These are phyloP conservation scores for Pelvicachromis taeniatus DNA, from an alignment of 2,113 vertebrate genomes.

Conservation along the genomic window DNA sequence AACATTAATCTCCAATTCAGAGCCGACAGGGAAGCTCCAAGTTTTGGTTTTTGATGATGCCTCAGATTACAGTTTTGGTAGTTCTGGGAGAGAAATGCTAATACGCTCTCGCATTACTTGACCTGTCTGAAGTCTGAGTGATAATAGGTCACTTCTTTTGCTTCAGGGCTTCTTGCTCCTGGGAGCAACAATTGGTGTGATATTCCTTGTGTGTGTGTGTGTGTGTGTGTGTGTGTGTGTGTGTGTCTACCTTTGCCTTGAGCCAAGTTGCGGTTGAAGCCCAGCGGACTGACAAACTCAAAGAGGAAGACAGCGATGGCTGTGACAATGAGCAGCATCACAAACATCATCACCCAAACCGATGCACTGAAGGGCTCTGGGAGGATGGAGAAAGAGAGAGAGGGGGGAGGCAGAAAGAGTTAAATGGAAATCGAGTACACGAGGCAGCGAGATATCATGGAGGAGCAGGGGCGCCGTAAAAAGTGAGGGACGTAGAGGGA, in stretches of 20 bases:
- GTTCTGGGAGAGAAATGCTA: background rate
- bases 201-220: background rate
- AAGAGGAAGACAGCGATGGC: constrained; percentile 97
- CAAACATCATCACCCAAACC: constrained; percentile 99
- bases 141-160: constrained; percentile 29
- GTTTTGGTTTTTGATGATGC: background rate
- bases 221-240: background rate
- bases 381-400: background rate
- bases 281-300: constrained; percentile 95
- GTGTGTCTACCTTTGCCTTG: constrained; percentile 88
- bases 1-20: background rate
- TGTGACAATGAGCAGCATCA: constrained; percentile 95
- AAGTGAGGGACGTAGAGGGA: background rate
- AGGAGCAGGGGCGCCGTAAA: background rate
- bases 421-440: constrained; percentile 10
- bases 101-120: background rate
- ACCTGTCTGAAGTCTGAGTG: background rate
- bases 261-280: constrained; percentile 95
- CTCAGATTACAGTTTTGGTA: background rate
- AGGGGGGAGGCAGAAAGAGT: background rate
- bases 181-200: constrained; percentile 11
- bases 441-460: background rate
- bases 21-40: background rate
- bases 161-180: constrained; percentile 14
- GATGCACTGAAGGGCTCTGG: constrained; percentile 96